Evolutionary conservation across 2,113 vertebrate species (phyloP), one percentile per base, ranked within the genome.

Genomic region (Pomatostomus ruficeps): DNA sequence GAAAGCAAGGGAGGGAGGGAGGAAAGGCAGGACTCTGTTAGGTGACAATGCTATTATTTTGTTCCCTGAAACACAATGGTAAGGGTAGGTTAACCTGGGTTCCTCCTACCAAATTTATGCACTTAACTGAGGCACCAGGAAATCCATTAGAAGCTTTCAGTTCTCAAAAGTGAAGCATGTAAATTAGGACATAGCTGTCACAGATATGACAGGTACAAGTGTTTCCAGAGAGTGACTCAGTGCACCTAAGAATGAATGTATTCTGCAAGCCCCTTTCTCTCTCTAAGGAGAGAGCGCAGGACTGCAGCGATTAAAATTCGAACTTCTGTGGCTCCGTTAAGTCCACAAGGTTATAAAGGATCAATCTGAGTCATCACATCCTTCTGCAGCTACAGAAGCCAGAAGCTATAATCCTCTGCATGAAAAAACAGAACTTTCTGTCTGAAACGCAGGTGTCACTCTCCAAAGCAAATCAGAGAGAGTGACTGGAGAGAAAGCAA

Each of bases 61-160:
- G n/a, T 70, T 83, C 67, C 88, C 67, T n/a, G 29, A 67, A 91
- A 78, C 40, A 87, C 45, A 85, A 59, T 25, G 17, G 22, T 68
- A 63, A 65, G 31, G 23, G 73, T 75, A 74, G 40, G 28, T 68
- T 93, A 85, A 91, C 74, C 67, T 83, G 42, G 45, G 61, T 65
- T 89, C 78, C 82, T 96, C 85, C 92, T 68, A 85, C 82, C 66
- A 88, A 70, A 84, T 89, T 68, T 33, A 81, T 91, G 65, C 77
- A 89, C 65, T 80, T 84, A 68, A 75, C 52, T 65, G 66, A 93
- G 43, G 25, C 36, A 96, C 54, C 40, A 82, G 71, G 62, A 96
- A 89, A 96, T 36, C 57, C 20, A 82, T 79, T 88, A 93, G 81
- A 76, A 89, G 45, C 58, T 90, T 93, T 89, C 85, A 75, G 49